Percentiles rank a stretch among this genome's conserved stretches.
Conservation (phyloP, 1,140 invertebrate genomes). For the Zaprionus taronus region DNA sequence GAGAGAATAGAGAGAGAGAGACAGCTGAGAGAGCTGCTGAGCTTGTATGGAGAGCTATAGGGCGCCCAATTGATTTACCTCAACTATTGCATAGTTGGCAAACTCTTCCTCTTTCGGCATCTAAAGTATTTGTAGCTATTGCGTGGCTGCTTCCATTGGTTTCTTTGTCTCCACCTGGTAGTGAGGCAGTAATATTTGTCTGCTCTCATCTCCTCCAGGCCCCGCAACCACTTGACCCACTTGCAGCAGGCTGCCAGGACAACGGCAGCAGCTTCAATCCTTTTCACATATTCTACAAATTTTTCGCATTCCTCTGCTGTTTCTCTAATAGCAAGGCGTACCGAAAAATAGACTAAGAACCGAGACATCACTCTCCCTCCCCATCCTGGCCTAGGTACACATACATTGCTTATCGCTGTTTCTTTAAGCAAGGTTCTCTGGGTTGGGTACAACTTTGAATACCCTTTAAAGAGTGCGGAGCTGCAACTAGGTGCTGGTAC, state of each 20-base stretch:
- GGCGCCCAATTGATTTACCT: not conserved
- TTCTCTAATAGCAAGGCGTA: slow-evolving; percentile 4
- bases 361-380: not conserved
- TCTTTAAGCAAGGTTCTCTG: not conserved
- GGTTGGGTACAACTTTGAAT: not conserved
- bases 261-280: not conserved
- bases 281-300: slow-evolving; percentile 6
- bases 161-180: not conserved
- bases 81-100: not conserved
- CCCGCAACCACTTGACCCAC: not conserved
- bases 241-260: not conserved
- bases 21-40: not conserved
- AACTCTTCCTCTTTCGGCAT: slow-evolving; percentile 1
- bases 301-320: not conserved
- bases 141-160: not conserved
- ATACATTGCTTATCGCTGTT: not conserved
- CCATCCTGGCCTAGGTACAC: not conserved
- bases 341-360: not conserved
- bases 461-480: not conserved
- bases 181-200: not conserved
- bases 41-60: no score
- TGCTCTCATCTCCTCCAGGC: not conserved
- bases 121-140: not conserved
- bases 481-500: no score
- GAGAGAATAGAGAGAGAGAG: not conserved